These are phyloP conservation scores for Noctua janthe DNA, from an alignment of 2,888 invertebrate genomes.

Conservation along the genomic window DNA sequence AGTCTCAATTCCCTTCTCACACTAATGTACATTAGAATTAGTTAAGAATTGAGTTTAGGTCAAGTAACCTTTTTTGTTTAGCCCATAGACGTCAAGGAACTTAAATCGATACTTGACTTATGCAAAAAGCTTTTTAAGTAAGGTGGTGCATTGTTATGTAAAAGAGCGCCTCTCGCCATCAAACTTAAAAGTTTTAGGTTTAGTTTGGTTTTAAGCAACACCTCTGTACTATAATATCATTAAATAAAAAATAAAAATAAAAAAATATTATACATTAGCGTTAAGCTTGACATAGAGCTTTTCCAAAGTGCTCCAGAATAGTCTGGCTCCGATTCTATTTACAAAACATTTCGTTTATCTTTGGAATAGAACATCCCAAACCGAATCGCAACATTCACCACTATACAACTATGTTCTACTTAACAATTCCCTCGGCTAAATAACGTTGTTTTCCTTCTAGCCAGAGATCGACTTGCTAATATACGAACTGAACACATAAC, in stretches of 20 bases:
- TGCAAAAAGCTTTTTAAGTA: background rate
- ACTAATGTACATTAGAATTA: background rate
- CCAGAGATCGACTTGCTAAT: conserved; percentile 50
- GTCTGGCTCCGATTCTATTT: background rate
- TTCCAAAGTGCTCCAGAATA: background rate
- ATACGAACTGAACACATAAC: conserved; percentile 6
- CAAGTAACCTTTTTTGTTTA: background rate
- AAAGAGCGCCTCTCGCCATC: too few relatives aligned
- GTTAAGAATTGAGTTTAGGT: background rate
- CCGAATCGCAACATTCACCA: background rate
- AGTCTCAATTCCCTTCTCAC: background rate
- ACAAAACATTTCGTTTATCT: background rate
- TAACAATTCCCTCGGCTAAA: background rate
- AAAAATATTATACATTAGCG: too few relatives aligned
- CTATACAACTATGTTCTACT: background rate
- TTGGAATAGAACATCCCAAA: background rate
- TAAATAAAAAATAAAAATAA: too few relatives aligned
- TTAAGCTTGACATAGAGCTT: background rate
- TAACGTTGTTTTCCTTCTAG: conserved; percentile 36
- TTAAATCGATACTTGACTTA: background rate
- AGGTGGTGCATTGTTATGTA: too few relatives aligned
- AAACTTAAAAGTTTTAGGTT: too few relatives aligned
- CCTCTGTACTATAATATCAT: too few relatives aligned
- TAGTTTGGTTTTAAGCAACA: too few relatives aligned
- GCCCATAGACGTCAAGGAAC: background rate